Percentiles rank a stretch among this genome's conserved stretches.
Evolutionary conservation across 2,888 invertebrate genomes (phyloP).

Genomic region (Epirrhoe tristata): DNA sequence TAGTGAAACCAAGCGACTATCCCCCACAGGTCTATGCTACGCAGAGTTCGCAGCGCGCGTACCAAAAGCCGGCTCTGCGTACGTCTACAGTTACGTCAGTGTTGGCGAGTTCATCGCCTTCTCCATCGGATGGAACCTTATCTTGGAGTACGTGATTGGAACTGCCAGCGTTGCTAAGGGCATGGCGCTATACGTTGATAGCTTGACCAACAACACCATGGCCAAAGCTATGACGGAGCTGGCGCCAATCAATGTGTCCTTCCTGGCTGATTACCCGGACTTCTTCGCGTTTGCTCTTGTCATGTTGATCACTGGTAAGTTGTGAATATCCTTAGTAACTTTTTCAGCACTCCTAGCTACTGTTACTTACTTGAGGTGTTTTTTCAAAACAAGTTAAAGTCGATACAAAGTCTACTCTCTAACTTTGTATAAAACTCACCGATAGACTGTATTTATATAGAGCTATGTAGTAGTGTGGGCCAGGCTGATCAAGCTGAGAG

Average conservation of each 20-base stretch:
- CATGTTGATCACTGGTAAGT: constrained; percentile 88
- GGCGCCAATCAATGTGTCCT: constrained; percentile 87
- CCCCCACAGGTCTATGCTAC: constrained; percentile 90
- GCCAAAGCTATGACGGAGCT: constrained; percentile 86
- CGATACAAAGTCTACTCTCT: too few species aligned
- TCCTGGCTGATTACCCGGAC: constrained; percentile 90
- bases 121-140: constrained; percentile 97
- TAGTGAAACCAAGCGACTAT: too few species aligned
- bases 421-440: too few species aligned
- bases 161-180: constrained; percentile 92
- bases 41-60: constrained; percentile 96
- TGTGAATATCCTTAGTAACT: too few species aligned
- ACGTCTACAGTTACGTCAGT: constrained; percentile 96
- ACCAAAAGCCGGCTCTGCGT: constrained; percentile 96
- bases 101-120: constrained; percentile 97
- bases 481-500: too few species aligned
- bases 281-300: constrained; percentile 91
- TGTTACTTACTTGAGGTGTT: too few species aligned
- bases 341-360: too few species aligned
- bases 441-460: too few species aligned
- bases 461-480: too few species aligned
- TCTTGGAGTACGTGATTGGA: constrained; percentile 94
- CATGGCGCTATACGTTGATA: constrained; percentile 92
- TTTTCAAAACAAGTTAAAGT: too few species aligned
- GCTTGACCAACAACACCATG: constrained; percentile 88